A percentile compares a stretch with the other conserved stretches of the same genome.
phyloP scores from a whole-genome alignment of 2,888 invertebrate genomes.

The Cataglyphis rosenhaueri region DNA sequence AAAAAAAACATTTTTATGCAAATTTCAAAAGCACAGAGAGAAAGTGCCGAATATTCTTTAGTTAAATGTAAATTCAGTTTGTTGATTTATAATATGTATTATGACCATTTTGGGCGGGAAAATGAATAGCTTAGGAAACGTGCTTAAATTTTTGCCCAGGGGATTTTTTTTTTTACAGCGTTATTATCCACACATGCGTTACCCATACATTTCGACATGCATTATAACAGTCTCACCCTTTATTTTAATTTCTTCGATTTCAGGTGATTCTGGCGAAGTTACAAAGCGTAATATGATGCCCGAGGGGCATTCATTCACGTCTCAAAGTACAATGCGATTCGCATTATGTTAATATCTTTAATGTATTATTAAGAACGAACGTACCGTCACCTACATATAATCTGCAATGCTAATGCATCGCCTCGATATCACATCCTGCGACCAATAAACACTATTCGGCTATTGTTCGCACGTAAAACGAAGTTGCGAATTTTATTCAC shows the following conservation, averaged over 20 bases:
- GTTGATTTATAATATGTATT: background rate
- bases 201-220: background rate
- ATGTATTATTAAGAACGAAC: conserved; percentile 47
- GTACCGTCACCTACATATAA: conserved; percentile 41
- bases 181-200: background rate
- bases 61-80: background rate
- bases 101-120: background rate
- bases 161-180: background rate
- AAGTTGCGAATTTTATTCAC: conserved; percentile 16
- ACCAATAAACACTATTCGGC: conserved; percentile 9
- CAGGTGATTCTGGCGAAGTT: background rate
- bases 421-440: conserved; percentile 38
- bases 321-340: conserved; percentile 47
- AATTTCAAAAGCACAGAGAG: background rate
- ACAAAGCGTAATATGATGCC: conserved; percentile 1
- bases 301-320: conserved; percentile 17
- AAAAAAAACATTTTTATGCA: background rate
- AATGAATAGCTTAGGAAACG: background rate
- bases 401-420: conserved; percentile 42
- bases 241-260: conserved; percentile 25
- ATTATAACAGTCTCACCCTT: background rate
- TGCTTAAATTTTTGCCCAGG: background rate
- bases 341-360: conserved; percentile 50
- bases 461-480: conserved; percentile 7
- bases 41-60: background rate